Conservation (phyloP, 2,888 invertebrate genomes). For the Furcula furcula region DNA sequence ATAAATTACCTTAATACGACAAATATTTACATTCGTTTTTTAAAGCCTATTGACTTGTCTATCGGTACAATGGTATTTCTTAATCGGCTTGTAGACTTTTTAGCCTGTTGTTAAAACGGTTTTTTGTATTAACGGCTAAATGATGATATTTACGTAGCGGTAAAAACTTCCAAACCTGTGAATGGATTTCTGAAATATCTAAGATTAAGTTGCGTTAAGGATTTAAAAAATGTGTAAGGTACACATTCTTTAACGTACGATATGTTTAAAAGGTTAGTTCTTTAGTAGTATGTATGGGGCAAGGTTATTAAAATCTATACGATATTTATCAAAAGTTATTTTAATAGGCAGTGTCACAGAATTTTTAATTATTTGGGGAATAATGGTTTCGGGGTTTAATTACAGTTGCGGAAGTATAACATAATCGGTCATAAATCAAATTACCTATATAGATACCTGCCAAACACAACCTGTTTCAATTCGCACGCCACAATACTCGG, state of each 20-base stretch:
- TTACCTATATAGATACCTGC: conserved; percentile 76
- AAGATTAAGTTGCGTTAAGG: too few species aligned
- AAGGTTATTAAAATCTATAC: conserved; percentile 38
- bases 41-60: conserved; percentile 56
- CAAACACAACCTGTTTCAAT: conserved; percentile 80
- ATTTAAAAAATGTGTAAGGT: too few species aligned
- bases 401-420: conserved; percentile 66
- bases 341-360: conserved; percentile 63
- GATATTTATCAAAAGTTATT: conserved; percentile 54
- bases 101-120: conserved; percentile 48
- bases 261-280: too few species aligned
- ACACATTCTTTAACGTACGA: too few species aligned
- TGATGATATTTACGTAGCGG: conserved; percentile 56
- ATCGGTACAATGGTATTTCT: conserved; percentile 39
- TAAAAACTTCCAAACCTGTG: conserved; percentile 35
- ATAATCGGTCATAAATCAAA: conserved; percentile 78
- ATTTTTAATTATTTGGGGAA: conserved; percentile 59
- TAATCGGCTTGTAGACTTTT: conserved; percentile 48
- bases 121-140: conserved; percentile 40
- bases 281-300: too few species aligned
- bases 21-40: conserved; percentile 62
- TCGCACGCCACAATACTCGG: conserved; percentile 65
- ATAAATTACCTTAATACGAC: conserved; percentile 68
- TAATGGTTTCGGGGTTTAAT: conserved; percentile 74
- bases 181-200: conserved; percentile 23